Base-by-base conservation (phyloP, 2,797 vertebrate genomes). In the Catamblyrhynchus diadema region DNA sequence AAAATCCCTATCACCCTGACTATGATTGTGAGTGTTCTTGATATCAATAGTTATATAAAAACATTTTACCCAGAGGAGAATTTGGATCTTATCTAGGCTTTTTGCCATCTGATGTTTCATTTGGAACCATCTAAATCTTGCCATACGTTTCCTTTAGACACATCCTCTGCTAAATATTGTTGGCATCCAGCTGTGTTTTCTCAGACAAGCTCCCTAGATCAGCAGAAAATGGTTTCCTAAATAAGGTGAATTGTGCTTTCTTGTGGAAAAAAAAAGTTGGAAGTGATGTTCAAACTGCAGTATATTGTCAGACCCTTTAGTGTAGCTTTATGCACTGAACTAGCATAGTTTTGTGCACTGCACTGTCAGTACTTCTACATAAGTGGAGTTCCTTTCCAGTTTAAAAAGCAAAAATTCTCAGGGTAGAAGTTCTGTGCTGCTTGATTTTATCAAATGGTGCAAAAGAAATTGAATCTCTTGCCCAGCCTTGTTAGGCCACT, bases 181-280 rank as follows among this genome's bases (percentile, higher is more conserved):
- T 96, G 81, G 61, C 81, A 93, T 92, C 92, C 92, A 91, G 89
- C 93, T 95, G 79, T 93, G 86, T 93, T 93, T 94, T 85, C 88
- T 83, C 81, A 87, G 69, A 51, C n/a, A 45, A 81, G 59, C 81
- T 91, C 81, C 84, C 81, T 93, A 87, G 69, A 91, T 88, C 84
- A 89, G 84, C 72, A 94, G 81, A 94, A 95, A 92, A 75, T 74
- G 64, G 42, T 87, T 96, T 37, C 54, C 72, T 83, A 86, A 91
- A 93, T 85, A 69, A 75, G 94, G 51, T 22, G 56, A 89, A 83
- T 91, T 91, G 85, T 83, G 91, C 69, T 81, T 94, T 92, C 81
- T 88, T 81, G 79, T 91, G 92, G 78, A n/a, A 54, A 56, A 81
- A 86, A 80, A 14, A 25, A n/a, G 39, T 44, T 65, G 75, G 30